Conservation (phyloP, 1,140 invertebrate species). For the Mylabris phalerata region DNA sequence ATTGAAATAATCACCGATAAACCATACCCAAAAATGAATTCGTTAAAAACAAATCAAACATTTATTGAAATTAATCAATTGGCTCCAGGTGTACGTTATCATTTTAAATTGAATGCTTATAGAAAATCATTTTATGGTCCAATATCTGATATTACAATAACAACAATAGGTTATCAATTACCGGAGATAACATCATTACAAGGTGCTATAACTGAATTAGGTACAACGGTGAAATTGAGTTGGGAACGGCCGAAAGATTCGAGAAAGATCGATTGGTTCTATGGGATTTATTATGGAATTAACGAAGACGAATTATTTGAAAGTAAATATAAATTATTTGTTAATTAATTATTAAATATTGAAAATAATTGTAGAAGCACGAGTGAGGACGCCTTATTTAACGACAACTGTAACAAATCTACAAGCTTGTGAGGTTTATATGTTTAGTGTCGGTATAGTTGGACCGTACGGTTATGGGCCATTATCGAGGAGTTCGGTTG, state of each 20-base stretch:
- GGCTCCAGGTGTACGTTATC: constrained; percentile 46
- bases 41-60: constrained; percentile 40
- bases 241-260: constrained; percentile 55
- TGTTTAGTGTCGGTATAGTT: constrained; percentile 64
- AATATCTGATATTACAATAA: constrained; percentile 43
- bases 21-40: constrained; percentile 19
- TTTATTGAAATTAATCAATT: constrained; percentile 48
- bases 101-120: constrained; percentile 46
- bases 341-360: too few species aligned
- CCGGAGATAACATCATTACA: constrained; percentile 47
- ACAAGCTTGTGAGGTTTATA: constrained; percentile 64
- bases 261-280: constrained; percentile 50
- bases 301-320: constrained; percentile 45
- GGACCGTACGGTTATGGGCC: constrained; percentile 58
- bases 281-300: constrained; percentile 58
- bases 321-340: constrained; percentile 35
- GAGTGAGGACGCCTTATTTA: constrained; percentile 50
- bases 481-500: constrained; percentile 45
- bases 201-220: constrained; percentile 49
- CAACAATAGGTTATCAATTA: constrained; percentile 50
- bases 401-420: constrained; percentile 54
- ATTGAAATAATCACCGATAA: not conserved
- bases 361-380: constrained; percentile 43
- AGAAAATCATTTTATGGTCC: constrained; percentile 55
- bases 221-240: constrained; percentile 55